Conservation (phyloP, 2,113 vertebrate genomes). For the Rhagologus leucostigma region DNA sequence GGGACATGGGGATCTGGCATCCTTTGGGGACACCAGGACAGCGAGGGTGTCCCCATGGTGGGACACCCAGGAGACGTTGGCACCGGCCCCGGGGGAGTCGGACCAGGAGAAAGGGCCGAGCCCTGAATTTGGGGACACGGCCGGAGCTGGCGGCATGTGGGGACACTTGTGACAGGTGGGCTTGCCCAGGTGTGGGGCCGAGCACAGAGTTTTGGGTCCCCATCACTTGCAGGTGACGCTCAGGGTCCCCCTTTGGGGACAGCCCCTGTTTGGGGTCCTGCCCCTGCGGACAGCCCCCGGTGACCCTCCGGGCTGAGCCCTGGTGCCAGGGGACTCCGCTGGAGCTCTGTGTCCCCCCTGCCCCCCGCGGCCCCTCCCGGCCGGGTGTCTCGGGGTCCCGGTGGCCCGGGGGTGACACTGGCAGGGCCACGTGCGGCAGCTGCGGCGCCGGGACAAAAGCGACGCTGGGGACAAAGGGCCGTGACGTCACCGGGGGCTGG, state of each 20-base stretch:
- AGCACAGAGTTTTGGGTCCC: background rate
- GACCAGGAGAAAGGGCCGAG: background rate
- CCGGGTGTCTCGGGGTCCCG: background rate
- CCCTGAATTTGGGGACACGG: fast-evolving
- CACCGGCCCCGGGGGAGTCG: fast-evolving
- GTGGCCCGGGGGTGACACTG: background rate
- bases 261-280: background rate
- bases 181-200: background rate
- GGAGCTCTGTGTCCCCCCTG: too few relatives aligned
- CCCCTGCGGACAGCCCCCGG: background rate
- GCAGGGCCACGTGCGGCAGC: background rate
- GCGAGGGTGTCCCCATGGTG: background rate
- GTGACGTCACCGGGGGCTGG: background rate
- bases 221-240: background rate
- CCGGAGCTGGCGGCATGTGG: background rate
- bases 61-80: background rate
- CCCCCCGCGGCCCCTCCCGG: background rate
- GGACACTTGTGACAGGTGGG: background rate
- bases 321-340: too few relatives aligned
- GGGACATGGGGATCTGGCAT: background rate
- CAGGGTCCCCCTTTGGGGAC: background rate
- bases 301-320: background rate
- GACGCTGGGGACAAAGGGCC: background rate
- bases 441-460: background rate
- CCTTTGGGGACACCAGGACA: background rate